Base-by-base conservation (phyloP, 2,113 vertebrate genomes). In the Bolborhynchus lineola region DNA sequence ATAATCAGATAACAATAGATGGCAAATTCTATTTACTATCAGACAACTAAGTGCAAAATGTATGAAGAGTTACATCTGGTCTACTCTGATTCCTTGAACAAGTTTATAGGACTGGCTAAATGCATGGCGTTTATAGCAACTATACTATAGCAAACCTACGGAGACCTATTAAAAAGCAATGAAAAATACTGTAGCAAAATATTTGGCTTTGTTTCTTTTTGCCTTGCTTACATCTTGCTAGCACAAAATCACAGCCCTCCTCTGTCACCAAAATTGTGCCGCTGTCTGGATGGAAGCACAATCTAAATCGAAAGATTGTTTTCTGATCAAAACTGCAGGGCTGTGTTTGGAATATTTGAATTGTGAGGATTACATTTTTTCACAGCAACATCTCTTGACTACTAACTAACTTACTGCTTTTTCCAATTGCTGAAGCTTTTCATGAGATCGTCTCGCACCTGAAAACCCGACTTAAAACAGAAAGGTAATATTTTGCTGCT, bases 1-100 rank as follows among this genome's bases (percentile, higher is more conserved):
- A 68, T 18, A 70, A 92, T 64, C 88, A 90, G 95, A 94, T 86
- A 96, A 93, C 79, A 94, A 90, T 83, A 81, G 79, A 80, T 90
- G 71, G 78, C 70, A 95, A 95, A 87, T 72, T 65, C 78, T 95
- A 33, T 92, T 94, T 94, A 75, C 60, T 88, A 52, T 78, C 75
- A 95, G 68, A 64, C 69, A 92, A 70, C 37, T 80, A 60, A 90
- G 76, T 83, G 76, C 33, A 59, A 57, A 81, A 93, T 31, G 9
- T 93, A 85, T 85, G 60, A 96, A 67, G 79, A 86, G 53, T 86
- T 83, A 75, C 88, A 86, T 76, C 87, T 94, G 92, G 14, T 83
- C 82, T 84, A 21, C 26, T 86, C 26, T 39, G 50, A 81, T 93
- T 55, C 68, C 50, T 78, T 62, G 33, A 57, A 28, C n/a, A 78